Base-by-base conservation (phyloP, 2,888 invertebrate species). In the Dolichomitus sp. region DNA sequence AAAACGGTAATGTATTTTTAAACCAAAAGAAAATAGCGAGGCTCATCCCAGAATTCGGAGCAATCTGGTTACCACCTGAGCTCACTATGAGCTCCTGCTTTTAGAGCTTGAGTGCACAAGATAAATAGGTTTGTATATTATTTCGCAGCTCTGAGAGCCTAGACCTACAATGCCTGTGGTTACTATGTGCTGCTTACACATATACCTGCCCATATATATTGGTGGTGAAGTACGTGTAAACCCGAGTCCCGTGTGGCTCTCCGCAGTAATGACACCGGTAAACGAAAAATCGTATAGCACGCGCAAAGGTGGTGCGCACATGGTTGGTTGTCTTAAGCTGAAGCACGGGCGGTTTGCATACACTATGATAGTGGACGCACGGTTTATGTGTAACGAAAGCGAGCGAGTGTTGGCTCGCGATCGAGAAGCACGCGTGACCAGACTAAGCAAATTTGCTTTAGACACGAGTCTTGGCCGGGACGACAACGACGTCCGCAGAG, bases 181-280 rank as follows among this genome's bases (percentile, higher is more conserved):
- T 37, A 48, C n/a, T n/a, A 40, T 69, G 27, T 30, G 65, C 63
- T 70, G 75, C 75, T 70, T 57, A 30, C 19, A 50, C 70, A 70
- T 48, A 42, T 65, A 57, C 12, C 61, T 61, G 19, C 19, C 30
- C 66, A 23, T 40, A 27, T 45, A 65, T 5, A 59, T 63, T 42
- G 40, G 45, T 45, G 27, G 63, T 63, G 45, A 45, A 65, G 65
- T 45, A 45, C 86, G 83, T 83, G 86, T 87, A 90, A 89, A 90
- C 86, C 84, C 66, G 57, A 69, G 83, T 72, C 61, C 61, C 30
- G 45, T 81, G 82, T 81, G 84, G 59, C 68, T 61, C 14, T 77
- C 83, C 63, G 87, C 84, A 88, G 87, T 90, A 91, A 90, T 89
- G 88, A 90, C 88, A 86, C 87, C 79, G 81, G 89, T 77, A 90